Percentiles rank a stretch among this genome's conserved stretches.
phyloP scores from a whole-genome alignment of 1,140 invertebrate genomes.

The Drosophila athabasca region DNA sequence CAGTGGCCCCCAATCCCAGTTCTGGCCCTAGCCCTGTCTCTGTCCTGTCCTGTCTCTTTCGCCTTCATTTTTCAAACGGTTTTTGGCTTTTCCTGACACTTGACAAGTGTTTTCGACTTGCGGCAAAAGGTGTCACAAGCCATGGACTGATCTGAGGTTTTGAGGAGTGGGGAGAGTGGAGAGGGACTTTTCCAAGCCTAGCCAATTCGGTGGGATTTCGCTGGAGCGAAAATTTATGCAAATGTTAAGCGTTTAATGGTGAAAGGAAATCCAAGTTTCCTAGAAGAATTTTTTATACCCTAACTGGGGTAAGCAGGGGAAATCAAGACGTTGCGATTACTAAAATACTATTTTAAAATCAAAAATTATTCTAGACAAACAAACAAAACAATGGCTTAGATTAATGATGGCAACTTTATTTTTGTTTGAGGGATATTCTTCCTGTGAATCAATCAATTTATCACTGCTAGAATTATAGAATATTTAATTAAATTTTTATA shows the following conservation, averaged over 20 bases:
- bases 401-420: too few relatives aligned
- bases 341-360: too few relatives aligned
- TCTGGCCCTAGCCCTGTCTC: neutral
- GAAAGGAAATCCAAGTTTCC: neutral
- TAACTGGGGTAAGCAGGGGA: neutral
- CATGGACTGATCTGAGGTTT: slow-evolving; percentile 41
- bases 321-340: too few relatives aligned
- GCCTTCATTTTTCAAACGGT: slow-evolving; percentile 70
- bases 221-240: slow-evolving; percentile 37
- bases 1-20: slow-evolving; percentile 22
- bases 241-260: slow-evolving; percentile 16
- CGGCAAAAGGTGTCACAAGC: slow-evolving; percentile 65
- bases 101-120: slow-evolving; percentile 76
- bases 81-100: slow-evolving; percentile 69
- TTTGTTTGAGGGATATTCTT: too few relatives aligned
- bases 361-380: too few relatives aligned
- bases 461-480: too few relatives aligned
- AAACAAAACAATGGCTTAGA: too few relatives aligned
- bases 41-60: slow-evolving; percentile 21
- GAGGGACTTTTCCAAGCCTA: neutral
- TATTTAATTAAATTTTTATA: too few relatives aligned
- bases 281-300: neutral
- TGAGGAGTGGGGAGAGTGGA: neutral
- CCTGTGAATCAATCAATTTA: too few relatives aligned
- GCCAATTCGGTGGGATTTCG: slow-evolving; percentile 1